Conservation (phyloP, 2,113 vertebrate genomes). For the Trichechus manatus region DNA sequence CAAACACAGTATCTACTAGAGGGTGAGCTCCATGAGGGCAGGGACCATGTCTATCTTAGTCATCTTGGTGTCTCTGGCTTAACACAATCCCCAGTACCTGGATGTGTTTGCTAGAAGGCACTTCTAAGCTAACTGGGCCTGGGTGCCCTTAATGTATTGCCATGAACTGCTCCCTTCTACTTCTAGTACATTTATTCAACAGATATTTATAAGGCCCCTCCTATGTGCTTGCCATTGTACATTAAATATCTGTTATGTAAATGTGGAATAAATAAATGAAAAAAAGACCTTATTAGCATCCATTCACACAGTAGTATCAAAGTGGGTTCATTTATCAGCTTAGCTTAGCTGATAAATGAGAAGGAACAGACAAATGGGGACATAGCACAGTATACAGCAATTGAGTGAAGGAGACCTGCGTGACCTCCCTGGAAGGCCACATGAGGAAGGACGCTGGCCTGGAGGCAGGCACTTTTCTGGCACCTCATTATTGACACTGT, state of each 20-base stretch:
- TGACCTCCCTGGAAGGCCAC: neutral
- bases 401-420: neutral
- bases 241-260: conserved; percentile 28
- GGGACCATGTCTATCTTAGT: neutral
- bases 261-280: neutral
- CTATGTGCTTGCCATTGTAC: neutral
- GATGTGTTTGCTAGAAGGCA: conserved; percentile 17
- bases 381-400: neutral
- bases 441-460: neutral
- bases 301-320: neutral
- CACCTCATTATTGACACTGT: neutral
- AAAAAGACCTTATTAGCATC: neutral
- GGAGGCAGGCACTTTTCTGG: neutral
- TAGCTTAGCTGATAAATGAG: neutral
- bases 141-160: neutral
- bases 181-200: neutral
- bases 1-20: neutral
- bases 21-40: neutral
- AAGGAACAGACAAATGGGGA: neutral
- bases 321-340: neutral
- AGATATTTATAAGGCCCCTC: neutral
- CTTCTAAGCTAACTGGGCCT: neutral
- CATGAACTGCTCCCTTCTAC: neutral
- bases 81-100: neutral
- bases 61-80: neutral